phyloP scores from a whole-genome alignment of 2,113 vertebrate genomes.

The Echinops telfairi region DNA sequence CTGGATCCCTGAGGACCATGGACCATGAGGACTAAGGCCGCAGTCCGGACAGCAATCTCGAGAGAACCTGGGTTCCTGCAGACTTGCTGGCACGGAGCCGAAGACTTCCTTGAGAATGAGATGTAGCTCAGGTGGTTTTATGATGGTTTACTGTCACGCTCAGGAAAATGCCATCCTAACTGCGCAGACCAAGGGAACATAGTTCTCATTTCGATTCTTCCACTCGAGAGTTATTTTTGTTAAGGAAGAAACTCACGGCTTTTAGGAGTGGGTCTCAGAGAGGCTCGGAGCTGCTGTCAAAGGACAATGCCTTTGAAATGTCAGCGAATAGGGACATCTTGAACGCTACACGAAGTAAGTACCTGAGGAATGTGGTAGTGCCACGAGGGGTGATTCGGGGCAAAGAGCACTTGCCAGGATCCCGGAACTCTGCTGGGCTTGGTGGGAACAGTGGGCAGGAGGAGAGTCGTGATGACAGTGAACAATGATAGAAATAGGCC shows the following conservation, averaged over 20 bases:
- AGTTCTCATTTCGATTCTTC: neutral
- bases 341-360: neutral
- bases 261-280: neutral
- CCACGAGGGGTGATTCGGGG: neutral
- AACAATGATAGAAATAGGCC: neutral
- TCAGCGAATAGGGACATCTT: neutral
- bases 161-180: neutral
- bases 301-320: neutral
- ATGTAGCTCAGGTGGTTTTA: neutral
- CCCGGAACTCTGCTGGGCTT: neutral
- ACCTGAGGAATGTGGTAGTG: neutral
- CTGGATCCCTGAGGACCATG: neutral
- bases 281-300: neutral
- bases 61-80: neutral
- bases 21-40: neutral
- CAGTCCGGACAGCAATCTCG: neutral
- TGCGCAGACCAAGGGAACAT: accelerated
- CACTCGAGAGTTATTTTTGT: neutral
- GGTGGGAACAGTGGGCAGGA: neutral
- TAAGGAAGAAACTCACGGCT: neutral
- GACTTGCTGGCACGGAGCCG: neutral
- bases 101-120: neutral
- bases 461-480: neutral
- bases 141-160: neutral
- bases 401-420: neutral